Conservation (phyloP, 2,888 invertebrate species). For the Leucophenga maculata region DNA sequence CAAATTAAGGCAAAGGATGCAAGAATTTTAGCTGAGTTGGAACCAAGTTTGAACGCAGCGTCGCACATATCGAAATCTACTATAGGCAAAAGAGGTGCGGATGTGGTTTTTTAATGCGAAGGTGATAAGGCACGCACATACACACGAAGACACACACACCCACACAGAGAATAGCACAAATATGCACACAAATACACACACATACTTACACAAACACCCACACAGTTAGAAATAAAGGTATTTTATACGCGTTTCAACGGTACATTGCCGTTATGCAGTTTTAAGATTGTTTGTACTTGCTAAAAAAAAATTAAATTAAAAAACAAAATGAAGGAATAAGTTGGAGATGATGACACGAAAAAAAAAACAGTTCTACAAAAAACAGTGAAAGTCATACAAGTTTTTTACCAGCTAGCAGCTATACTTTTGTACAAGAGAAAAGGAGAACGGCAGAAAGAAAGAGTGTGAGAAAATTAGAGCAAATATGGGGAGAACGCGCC, state of each 20-base stretch:
- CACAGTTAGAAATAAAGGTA: slow-evolving; percentile 44
- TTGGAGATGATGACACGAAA: neutral
- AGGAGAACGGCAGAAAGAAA: neutral
- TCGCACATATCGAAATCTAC: slow-evolving; percentile 41
- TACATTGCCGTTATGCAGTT: slow-evolving; percentile 54
- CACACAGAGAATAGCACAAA: slow-evolving; percentile 28
- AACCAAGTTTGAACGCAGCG: slow-evolving; percentile 38
- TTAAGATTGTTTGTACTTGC: slow-evolving; percentile 62
- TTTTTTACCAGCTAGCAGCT: slow-evolving; percentile 47
- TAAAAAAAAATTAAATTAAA: slow-evolving; percentile 40
- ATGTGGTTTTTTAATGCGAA: slow-evolving; percentile 43
- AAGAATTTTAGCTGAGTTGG: slow-evolving; percentile 1
- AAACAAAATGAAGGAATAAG: slow-evolving; percentile 40
- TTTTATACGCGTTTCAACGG: slow-evolving; percentile 65
- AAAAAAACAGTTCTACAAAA: slow-evolving; percentile 26
- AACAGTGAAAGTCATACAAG: slow-evolving; percentile 33
- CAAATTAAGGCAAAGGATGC: neutral
- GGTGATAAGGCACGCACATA: slow-evolving; percentile 36
- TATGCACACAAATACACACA: slow-evolving; percentile 27
- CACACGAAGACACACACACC: slow-evolving; percentile 31
- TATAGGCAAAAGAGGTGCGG: slow-evolving; percentile 3
- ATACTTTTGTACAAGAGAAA: slow-evolving; percentile 53
- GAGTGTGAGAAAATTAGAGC: neutral
- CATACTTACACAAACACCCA: slow-evolving; percentile 30
- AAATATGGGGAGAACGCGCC: neutral